Base-by-base conservation (phyloP, 2,113 vertebrate genomes). In the Ranitomeya variabilis region DNA sequence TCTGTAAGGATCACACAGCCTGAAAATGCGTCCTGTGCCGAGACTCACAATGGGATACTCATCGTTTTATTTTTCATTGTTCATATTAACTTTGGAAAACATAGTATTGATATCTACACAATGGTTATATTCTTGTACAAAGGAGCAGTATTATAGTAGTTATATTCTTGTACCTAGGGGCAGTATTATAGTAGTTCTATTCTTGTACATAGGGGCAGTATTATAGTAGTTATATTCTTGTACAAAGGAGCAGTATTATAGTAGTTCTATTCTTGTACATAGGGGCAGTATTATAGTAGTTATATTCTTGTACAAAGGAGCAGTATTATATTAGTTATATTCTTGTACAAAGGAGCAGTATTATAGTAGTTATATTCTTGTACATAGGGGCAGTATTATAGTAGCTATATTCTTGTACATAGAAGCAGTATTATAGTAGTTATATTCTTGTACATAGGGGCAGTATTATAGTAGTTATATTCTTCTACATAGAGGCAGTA, bases 121-220 rank as follows among this genome's bases (percentile, higher is more conserved):
- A 19, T 23, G n/a, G 21, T n/a, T 67, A 23, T n/a, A 23, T 23
- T n/a, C 64, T 67, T 67, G 9, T 23, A 9, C 10, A 23, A 23
- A 26, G 67, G 67, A 5, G 67, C 67, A 69, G 67, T 69, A 69
- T 69, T 69, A 69, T 26, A 69, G 66, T 26, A 69, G 66, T 69
- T 69, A 69, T 69, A 69, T 69, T 23, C 66, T 23, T 69, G n/a
- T 69, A 69, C 11, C 23, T 69, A 69, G 66, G 66, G 66, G n/a
- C 66, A 69, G 66, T 69, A 69, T 69, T 69, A 69, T 69, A 69
- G 66, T 69, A 69, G 66, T 69, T 26, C 23, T 69, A 69, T 31
- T 31, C 26, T 31, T 31, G 26, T 31, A 31, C 26, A 31, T 31
- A 31, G 26, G 26, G 26, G 64, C 64, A 67, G 64, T 23, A 23